Conservation (phyloP, 2,797 vertebrate genomes). For the Poecilia velifera region DNA sequence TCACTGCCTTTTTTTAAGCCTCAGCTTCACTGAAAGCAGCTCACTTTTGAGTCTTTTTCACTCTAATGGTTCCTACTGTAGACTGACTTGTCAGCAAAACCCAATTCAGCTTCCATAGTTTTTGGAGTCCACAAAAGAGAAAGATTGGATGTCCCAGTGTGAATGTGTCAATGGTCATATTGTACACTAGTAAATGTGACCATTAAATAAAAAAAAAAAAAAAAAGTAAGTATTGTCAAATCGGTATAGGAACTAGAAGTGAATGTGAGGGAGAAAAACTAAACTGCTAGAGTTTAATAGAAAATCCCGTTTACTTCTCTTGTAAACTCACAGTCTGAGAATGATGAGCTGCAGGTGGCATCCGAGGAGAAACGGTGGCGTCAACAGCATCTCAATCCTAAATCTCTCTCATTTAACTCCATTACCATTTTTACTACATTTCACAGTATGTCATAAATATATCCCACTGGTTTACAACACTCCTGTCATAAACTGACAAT, state of each 20-base stretch:
- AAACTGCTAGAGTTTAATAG: neutral
- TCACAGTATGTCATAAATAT: constrained; percentile 5
- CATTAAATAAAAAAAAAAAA: neutral
- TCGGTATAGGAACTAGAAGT: neutral
- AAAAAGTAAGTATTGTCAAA: neutral
- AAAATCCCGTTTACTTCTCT: neutral
- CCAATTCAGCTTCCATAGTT: neutral
- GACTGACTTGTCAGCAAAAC: neutral
- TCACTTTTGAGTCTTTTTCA: neutral
- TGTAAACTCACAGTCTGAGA: neutral
- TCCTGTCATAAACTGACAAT: constrained; percentile 18
- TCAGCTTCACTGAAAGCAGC: neutral
- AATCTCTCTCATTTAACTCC: neutral
- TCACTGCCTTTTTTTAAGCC: neutral
- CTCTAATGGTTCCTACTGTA: neutral
- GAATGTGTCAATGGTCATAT: no score
- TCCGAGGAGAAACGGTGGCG: constrained; percentile 12
- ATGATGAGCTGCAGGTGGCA: neutral
- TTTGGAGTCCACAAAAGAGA: neutral
- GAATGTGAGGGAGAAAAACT: neutral
- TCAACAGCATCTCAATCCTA: neutral
- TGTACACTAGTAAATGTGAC: neutral
- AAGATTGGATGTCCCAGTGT: neutral
- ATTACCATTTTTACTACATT: neutral
- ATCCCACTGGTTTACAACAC: neutral